These are phyloP conservation scores for Arenaria interpres DNA, from an alignment of 2,113 vertebrate genomes.

Conservation along the genomic window DNA sequence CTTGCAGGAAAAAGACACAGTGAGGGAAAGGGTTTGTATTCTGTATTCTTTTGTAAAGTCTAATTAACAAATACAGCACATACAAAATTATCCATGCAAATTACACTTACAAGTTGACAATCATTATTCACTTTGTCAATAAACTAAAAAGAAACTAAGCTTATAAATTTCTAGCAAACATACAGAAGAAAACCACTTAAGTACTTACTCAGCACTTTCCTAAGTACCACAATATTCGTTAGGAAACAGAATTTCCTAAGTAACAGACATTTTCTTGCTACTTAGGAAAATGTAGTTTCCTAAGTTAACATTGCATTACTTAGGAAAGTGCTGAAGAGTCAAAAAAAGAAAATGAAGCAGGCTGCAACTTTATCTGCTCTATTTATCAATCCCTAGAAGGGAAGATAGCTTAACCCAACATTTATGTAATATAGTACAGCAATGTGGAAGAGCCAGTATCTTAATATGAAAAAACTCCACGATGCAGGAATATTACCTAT, in stretches of 20 bases:
- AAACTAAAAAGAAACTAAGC: neutral
- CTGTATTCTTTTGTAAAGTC: neutral
- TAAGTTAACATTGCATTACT: neutral
- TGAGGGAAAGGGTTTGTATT: neutral
- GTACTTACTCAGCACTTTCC: neutral
- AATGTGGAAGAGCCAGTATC: neutral
- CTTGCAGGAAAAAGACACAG: neutral
- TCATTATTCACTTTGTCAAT: neutral
- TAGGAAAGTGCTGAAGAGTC: neutral
- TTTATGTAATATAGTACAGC: neutral
- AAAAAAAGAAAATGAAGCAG: neutral
- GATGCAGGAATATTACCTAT: neutral
- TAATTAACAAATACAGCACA: neutral
- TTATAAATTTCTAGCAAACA: neutral
- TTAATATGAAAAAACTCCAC: neutral
- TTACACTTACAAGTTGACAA: neutral
- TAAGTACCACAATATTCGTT: neutral
- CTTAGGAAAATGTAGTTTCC: neutral
- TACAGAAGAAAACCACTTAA: neutral
- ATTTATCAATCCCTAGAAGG: neutral
- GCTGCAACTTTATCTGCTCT: neutral
- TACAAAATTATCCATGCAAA: neutral
- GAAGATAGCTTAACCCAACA: neutral
- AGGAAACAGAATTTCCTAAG: neutral
- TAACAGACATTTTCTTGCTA: neutral